Conservation (phyloP, 2,888 invertebrate genomes). For the Lasioglossum calceatum region DNA sequence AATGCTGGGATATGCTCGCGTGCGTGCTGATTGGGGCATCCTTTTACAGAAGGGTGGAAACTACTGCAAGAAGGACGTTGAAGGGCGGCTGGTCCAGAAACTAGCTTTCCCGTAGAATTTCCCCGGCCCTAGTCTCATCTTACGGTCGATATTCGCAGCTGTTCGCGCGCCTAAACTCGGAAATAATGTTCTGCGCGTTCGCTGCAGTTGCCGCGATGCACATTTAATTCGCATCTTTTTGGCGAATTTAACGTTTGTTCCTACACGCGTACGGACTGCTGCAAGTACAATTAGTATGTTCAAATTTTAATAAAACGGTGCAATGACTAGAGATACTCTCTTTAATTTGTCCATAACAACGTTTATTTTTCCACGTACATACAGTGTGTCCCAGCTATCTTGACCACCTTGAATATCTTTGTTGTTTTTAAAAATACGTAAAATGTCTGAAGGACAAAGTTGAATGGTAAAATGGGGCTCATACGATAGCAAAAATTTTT, state of each 20-base stretch:
- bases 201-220: neutral
- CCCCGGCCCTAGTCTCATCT: constrained; percentile 50
- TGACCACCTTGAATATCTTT: too few species aligned
- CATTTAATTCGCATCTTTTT: constrained; percentile 37
- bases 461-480: too few species aligned
- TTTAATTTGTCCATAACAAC: too few species aligned
- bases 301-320: too few species aligned
- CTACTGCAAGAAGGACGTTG: constrained; percentile 47
- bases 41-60: constrained; percentile 52
- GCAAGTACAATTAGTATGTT: too few species aligned
- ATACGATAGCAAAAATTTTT: too few species aligned
- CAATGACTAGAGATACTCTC: too few species aligned
- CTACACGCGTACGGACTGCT: too few species aligned
- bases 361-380: too few species aligned
- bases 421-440: too few species aligned
- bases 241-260: neutral
- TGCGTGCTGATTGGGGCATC: constrained; percentile 58
- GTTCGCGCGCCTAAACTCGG: constrained; percentile 43
- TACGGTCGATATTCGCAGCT: constrained; percentile 65
- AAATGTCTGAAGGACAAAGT: too few species aligned
- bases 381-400: too few species aligned
- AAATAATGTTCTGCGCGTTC: constrained; percentile 42
- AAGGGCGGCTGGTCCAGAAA: constrained; percentile 54
- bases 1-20: constrained; percentile 50
- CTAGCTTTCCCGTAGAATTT: constrained; percentile 50